Evolutionary conservation across 2,113 vertebrate species (phyloP).

Genomic region (Erythrolamprus reginae): DNA sequence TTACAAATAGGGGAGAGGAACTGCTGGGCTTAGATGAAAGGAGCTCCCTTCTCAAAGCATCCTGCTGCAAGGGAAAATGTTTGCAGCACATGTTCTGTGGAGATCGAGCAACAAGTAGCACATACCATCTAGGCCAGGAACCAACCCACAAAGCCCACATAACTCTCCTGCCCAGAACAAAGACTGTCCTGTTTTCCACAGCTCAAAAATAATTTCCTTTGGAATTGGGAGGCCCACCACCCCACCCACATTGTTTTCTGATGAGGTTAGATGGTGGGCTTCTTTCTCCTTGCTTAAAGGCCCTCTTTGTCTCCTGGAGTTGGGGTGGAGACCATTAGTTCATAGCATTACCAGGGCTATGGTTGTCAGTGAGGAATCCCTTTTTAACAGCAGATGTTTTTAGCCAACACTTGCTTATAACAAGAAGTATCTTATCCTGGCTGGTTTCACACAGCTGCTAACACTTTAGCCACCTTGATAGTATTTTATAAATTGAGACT

Average conservation of each 20-base stretch:
- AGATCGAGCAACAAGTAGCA: not conserved
- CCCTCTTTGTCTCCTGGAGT: conserved; percentile 10
- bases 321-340: not conserved
- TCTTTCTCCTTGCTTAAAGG: conserved; percentile 4
- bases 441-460: not conserved
- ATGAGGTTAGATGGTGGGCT: not conserved
- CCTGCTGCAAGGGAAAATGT: not conserved
- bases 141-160: not conserved
- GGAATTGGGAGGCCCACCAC: not conserved
- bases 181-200: not conserved
- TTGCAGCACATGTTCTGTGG: not conserved
- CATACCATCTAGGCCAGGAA: not conserved
- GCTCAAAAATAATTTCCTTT: conserved; percentile 7
- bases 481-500: not conserved
- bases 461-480: not conserved
- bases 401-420: not conserved
- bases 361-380: not conserved
- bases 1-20: not conserved
- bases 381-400: not conserved
- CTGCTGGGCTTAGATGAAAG: not conserved
- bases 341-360: not conserved
- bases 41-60: not conserved
- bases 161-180: not conserved
- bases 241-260: not conserved
- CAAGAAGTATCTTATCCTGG: not conserved